phyloP scores from a whole-genome alignment of 2,888 invertebrate genomes.

The Calameuta pallipes region DNA sequence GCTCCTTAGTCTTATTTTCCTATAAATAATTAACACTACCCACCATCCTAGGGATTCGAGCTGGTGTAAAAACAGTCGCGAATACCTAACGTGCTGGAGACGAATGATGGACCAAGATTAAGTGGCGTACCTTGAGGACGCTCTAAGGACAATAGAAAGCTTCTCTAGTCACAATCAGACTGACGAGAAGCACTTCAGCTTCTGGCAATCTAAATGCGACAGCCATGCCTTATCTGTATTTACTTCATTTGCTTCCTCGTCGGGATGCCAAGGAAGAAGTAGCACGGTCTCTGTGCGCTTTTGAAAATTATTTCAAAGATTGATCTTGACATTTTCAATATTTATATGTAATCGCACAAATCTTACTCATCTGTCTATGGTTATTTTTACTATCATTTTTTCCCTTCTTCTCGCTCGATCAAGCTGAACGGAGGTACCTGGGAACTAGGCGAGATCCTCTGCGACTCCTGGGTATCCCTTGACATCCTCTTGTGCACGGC shows the following conservation, averaged over 20 bases:
- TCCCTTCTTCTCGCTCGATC: not conserved
- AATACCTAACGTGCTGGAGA: not conserved
- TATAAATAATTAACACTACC: not conserved
- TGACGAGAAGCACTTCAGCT: not conserved
- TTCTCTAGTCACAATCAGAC: not conserved
- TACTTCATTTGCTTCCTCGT: not conserved
- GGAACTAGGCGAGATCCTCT: constrained; percentile 90
- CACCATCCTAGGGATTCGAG: not conserved
- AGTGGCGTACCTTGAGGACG: not conserved
- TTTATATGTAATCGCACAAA: not conserved
- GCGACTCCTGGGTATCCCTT: constrained; percentile 91
- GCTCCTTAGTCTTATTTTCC: not conserved
- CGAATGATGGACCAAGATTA: not conserved
- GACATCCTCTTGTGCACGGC: constrained; percentile 95
- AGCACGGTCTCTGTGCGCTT: not conserved
- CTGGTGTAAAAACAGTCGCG: not conserved
- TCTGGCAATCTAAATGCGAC: not conserved
- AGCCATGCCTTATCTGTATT: not conserved
- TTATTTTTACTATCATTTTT: not conserved
- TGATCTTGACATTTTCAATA: not conserved
- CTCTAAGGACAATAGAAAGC: not conserved
- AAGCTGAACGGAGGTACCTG: constrained; percentile 76
- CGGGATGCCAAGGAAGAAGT: not conserved
- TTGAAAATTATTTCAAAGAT: not conserved
- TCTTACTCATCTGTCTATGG: not conserved